Percentiles rank a stretch among this genome's conserved stretches.
phyloP scores from a whole-genome alignment of 2,113 vertebrate genomes.

The Sinocyclocheilus maitianheensis region DNA sequence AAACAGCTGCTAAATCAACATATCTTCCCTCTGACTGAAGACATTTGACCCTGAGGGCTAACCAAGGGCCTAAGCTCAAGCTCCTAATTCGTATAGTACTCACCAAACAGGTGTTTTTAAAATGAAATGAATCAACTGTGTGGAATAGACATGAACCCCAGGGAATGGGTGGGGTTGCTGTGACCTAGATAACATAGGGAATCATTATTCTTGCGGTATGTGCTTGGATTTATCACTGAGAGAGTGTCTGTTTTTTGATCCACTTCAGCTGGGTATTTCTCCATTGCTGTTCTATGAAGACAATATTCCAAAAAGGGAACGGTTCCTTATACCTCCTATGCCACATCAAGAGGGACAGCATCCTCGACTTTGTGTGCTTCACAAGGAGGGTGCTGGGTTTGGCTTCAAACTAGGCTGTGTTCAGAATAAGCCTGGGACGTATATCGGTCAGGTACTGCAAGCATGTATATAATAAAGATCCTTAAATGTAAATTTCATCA shows the following conservation, averaged over 20 bases:
- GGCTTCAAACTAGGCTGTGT: slow-evolving; percentile 68
- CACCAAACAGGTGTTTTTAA: slow-evolving; percentile 11
- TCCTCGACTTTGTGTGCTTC: slow-evolving; percentile 60
- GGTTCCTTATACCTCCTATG: background rate
- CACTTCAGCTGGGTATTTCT: slow-evolving; percentile 82
- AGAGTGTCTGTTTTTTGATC: slow-evolving; percentile 5
- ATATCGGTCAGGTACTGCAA: slow-evolving; percentile 71
- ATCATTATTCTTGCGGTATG: slow-evolving; percentile 10
- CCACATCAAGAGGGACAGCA: slow-evolving; percentile 26
- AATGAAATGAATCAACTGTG: background rate
- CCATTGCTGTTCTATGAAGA: slow-evolving; percentile 83
- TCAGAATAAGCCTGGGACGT: slow-evolving; percentile 47
- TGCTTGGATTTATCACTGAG: background rate
- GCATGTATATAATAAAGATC: too few relatives aligned
- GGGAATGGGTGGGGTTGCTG: background rate
- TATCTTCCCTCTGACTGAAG: background rate
- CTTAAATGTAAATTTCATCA: background rate
- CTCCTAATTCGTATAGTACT: background rate
- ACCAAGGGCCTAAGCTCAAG: background rate
- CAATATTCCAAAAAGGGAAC: slow-evolving; percentile 18
- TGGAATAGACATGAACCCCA: background rate
- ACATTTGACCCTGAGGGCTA: background rate
- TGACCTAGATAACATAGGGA: slow-evolving; percentile 19
- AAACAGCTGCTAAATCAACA: slow-evolving; percentile 15
- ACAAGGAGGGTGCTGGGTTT: slow-evolving; percentile 63